Conservation (phyloP, 2,888 invertebrate genomes). For the Drepanosiphum platanoidis region DNA sequence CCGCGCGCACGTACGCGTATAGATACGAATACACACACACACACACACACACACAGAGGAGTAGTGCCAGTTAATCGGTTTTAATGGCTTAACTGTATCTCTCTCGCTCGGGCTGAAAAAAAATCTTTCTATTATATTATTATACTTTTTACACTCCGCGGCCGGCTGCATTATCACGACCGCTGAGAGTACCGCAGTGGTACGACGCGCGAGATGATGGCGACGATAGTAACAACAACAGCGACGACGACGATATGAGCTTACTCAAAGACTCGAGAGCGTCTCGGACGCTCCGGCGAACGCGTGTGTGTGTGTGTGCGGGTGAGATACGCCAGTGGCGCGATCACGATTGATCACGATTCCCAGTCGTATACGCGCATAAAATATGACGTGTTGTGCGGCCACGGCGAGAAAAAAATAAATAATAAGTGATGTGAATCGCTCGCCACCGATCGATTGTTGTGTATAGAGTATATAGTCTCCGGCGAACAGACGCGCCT, state of each 20-base stretch:
- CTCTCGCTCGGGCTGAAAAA: constrained; percentile 4
- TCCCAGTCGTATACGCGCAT: too few relatives aligned
- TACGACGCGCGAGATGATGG: neutral
- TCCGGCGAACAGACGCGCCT: too few relatives aligned
- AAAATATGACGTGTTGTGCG: neutral
- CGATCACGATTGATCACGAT: too few relatives aligned
- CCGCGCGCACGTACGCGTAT: neutral
- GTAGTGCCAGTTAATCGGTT: constrained; percentile 51
- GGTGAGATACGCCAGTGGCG: too few relatives aligned
- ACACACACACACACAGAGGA: neutral
- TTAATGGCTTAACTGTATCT: constrained; percentile 59
- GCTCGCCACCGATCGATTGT: too few relatives aligned
- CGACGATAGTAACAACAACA: neutral
- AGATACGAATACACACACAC: too few relatives aligned
- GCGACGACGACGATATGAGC: neutral
- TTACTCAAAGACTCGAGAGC: too few relatives aligned
- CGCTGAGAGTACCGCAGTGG: neutral
- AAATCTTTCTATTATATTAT: constrained; percentile 18
- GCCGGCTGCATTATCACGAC: constrained; percentile 36
- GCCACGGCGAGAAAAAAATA: neutral
- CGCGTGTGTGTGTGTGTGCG: too few relatives aligned
- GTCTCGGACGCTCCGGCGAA: too few relatives aligned
- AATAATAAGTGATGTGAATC: too few relatives aligned
- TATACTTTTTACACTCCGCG: constrained; percentile 32
- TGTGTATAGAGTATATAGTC: too few relatives aligned